phyloP scores from a whole-genome alignment of 1,140 invertebrate genomes.

The Drosophila ohnishii region DNA sequence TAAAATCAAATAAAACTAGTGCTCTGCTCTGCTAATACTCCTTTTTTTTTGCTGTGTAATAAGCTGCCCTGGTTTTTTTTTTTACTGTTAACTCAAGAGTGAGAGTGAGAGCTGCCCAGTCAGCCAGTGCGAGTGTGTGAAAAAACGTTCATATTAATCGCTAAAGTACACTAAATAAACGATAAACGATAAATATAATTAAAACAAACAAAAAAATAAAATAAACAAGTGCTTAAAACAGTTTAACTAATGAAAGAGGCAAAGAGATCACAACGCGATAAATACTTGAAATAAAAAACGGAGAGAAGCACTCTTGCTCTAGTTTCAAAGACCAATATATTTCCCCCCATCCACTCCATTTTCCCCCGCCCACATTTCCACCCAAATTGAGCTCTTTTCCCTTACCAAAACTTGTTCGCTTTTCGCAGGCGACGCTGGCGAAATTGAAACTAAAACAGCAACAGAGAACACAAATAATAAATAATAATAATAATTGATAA shows the following conservation, averaged over 20 bases:
- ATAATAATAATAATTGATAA: constrained; percentile 19
- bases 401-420: constrained; percentile 34
- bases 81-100: constrained; percentile 16
- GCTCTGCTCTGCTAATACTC: constrained; percentile 3
- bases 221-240: not conserved
- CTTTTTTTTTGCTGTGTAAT: constrained; percentile 52
- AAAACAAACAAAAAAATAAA: not conserved
- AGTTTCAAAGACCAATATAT: not conserved
- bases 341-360: not conserved
- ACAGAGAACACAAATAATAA: constrained; percentile 34
- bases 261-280: not conserved
- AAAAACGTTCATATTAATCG: not conserved
- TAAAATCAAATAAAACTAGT: not conserved
- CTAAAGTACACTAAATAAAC: constrained; percentile 5
- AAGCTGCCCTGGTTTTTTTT: constrained; percentile 23
- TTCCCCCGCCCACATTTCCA: not conserved
- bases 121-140: constrained; percentile 5
- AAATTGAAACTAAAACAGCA: constrained; percentile 52
- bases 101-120: constrained; percentile 27
- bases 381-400: not conserved
- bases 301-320: not conserved
- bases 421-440: constrained; percentile 46
- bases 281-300: not conserved
- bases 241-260: not conserved
- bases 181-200: not conserved